These are phyloP conservation scores for Chitala chitala DNA, from an alignment of 2,113 vertebrate genomes.

Conservation along the genomic window DNA sequence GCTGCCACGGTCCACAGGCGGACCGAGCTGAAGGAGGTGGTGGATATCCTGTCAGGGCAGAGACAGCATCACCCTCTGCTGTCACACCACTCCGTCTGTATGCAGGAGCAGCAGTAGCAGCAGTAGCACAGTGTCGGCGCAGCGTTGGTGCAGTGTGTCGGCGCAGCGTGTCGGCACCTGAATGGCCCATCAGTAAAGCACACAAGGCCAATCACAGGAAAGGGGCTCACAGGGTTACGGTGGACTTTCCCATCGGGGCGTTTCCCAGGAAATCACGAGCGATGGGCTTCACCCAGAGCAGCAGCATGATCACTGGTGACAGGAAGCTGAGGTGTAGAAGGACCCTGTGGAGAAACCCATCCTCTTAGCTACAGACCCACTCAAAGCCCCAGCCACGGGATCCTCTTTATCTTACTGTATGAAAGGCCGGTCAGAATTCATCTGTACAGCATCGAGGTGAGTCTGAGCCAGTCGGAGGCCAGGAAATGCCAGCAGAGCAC, in stretches of 20 bases:
- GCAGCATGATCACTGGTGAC: conserved; percentile 73
- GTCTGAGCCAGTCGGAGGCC: conserved; percentile 91
- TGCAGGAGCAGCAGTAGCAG: no score
- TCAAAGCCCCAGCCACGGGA: no score
- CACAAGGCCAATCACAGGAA: no score
- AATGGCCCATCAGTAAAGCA: no score
- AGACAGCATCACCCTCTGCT: no score
- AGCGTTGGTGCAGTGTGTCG: no score
- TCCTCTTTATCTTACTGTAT: conserved; percentile 74
- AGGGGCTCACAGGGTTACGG: conserved; percentile 69
- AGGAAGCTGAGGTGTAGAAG: conserved; percentile 81
- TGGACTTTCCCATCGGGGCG: conserved; percentile 69
- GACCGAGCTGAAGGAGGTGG: conserved; percentile 64
- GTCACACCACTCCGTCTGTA: no score
- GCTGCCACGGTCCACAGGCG: conserved; percentile 79
- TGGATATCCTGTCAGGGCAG: conserved; percentile 65
- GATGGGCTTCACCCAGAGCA: conserved; percentile 86
- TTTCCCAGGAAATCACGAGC: conserved; percentile 80
- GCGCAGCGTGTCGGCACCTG: no score
- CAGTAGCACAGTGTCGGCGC: no score
- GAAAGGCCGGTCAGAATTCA: conserved; percentile 68
- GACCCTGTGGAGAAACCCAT: conserved; percentile 58
- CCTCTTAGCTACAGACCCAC: no score
- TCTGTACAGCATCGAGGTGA: conserved; percentile 76
- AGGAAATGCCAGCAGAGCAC: conserved; percentile 83